Conservation (phyloP, 2,888 invertebrate species). For the Notodonta dromedarius region DNA sequence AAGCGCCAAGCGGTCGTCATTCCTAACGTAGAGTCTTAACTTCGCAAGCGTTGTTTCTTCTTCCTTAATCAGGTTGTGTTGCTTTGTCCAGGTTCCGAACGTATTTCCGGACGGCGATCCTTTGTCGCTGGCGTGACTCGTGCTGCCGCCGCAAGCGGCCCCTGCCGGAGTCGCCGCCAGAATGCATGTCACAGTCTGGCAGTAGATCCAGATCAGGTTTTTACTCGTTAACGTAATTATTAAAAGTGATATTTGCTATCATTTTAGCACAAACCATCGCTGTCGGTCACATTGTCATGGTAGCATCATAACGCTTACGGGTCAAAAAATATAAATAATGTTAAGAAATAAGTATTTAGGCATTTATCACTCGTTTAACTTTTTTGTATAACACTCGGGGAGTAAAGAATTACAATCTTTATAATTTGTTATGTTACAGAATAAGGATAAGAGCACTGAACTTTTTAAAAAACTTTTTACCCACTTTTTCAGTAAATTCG, state of each 20-base stretch:
- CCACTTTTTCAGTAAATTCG: too few species aligned
- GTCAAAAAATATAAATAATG: neutral
- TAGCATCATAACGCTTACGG: slow-evolving; percentile 9
- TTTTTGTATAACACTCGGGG: too few species aligned
- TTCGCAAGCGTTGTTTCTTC: too few species aligned
- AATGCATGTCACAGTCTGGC: slow-evolving; percentile 80
- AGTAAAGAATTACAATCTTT: too few species aligned
- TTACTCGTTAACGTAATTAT: slow-evolving; percentile 86
- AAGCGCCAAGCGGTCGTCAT: too few species aligned
- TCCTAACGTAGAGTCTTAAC: too few species aligned
- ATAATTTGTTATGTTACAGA: too few species aligned
- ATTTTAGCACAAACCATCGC: slow-evolving; percentile 41
- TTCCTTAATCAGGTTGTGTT: too few species aligned
- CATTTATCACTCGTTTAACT: too few species aligned
- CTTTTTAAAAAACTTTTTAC: too few species aligned
- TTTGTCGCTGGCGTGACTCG: slow-evolving; percentile 84
- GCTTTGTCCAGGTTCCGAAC: slow-evolving; percentile 85
- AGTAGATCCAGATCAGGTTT: slow-evolving; percentile 85
- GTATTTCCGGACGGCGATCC: slow-evolving; percentile 87
- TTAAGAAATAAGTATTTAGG: too few species aligned
- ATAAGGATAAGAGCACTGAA: too few species aligned
- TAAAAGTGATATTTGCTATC: slow-evolving; percentile 67
- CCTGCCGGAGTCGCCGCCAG: slow-evolving; percentile 79
- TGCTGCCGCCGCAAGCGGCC: slow-evolving; percentile 66
- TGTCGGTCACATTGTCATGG: slow-evolving; percentile 13